Conservation (phyloP, 2,888 invertebrate genomes). For the Idaea straminata region DNA sequence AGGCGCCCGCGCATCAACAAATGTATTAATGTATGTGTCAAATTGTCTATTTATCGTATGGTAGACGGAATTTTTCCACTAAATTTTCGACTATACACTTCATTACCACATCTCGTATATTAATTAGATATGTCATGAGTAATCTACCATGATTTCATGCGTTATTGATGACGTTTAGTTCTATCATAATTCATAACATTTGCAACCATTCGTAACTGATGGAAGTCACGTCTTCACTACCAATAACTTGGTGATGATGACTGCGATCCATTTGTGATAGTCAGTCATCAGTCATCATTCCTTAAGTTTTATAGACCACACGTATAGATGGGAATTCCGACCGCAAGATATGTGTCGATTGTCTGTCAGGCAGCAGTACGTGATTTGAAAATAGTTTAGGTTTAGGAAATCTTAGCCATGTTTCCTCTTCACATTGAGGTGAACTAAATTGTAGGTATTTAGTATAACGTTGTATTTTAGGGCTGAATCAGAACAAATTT, state of each 20-base stretch:
- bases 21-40: not conserved
- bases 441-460: not conserved
- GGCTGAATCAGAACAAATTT: no score
- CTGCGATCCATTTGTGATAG: not conserved
- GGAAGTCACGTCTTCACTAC: conserved; percentile 24
- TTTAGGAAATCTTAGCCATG: not conserved
- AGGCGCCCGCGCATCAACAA: not conserved
- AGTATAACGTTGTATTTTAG: not conserved
- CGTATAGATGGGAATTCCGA: conserved; percentile 1
- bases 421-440: not conserved
- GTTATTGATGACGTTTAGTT: not conserved
- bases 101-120: not conserved
- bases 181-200: not conserved
- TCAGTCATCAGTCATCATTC: not conserved
- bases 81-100: not conserved
- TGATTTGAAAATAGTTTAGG: not conserved
- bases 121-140: not conserved
- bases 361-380: not conserved
- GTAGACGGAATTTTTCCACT: not conserved
- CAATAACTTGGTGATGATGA: not conserved
- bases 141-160: not conserved
- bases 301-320: not conserved
- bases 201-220: conserved; percentile 13
- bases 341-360: not conserved
- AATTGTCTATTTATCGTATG: not conserved